Percentiles rank a stretch among this genome's conserved stretches.
These are phyloP conservation scores for Drosophila siamana DNA, from an alignment of 2,888 invertebrate species.

Conservation along the genomic window DNA sequence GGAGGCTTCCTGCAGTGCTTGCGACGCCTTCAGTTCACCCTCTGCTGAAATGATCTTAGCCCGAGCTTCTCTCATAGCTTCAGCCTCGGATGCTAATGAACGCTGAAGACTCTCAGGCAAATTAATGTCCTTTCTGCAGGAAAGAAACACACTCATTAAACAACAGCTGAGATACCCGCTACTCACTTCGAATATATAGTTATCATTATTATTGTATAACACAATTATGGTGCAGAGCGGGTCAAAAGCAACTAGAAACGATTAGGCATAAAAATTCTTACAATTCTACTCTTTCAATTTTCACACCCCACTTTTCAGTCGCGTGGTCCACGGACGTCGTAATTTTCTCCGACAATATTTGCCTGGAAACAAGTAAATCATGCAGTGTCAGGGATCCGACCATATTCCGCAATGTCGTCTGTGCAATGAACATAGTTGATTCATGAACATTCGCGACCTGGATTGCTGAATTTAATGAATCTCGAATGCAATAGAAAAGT, in stretches of 20 bases:
- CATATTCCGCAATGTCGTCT: slow-evolving; percentile 94
- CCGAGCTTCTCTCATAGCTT: slow-evolving; percentile 76
- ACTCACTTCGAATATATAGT: too few relatives aligned
- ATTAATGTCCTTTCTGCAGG: slow-evolving; percentile 73
- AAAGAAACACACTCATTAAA: background rate
- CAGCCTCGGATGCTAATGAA: slow-evolving; percentile 79
- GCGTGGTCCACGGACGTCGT: slow-evolving; percentile 92
- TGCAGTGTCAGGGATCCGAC: slow-evolving; percentile 95
- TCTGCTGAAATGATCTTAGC: slow-evolving; percentile 82
- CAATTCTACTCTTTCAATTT: slow-evolving; percentile 97
- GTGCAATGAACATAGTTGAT: slow-evolving; percentile 91
- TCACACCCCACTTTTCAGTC: slow-evolving; percentile 95
- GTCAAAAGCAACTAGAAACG: too few relatives aligned
- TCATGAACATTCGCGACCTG: slow-evolving; percentile 87
- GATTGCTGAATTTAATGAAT: slow-evolving; percentile 90
- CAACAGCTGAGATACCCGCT: too few relatives aligned
- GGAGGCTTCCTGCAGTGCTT: slow-evolving; percentile 74
- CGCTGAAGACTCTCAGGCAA: slow-evolving; percentile 70
- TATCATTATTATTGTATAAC: too few relatives aligned
- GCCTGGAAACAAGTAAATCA: slow-evolving; percentile 95
- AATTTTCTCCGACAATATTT: slow-evolving; percentile 94
- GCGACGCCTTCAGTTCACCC: slow-evolving; percentile 74
- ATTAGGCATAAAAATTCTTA: slow-evolving; percentile 78
- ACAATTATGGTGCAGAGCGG: too few relatives aligned
- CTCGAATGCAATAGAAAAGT: slow-evolving; percentile 91